phyloP scores from a whole-genome alignment of 2,888 invertebrate genomes.

The Globia sparganii region DNA sequence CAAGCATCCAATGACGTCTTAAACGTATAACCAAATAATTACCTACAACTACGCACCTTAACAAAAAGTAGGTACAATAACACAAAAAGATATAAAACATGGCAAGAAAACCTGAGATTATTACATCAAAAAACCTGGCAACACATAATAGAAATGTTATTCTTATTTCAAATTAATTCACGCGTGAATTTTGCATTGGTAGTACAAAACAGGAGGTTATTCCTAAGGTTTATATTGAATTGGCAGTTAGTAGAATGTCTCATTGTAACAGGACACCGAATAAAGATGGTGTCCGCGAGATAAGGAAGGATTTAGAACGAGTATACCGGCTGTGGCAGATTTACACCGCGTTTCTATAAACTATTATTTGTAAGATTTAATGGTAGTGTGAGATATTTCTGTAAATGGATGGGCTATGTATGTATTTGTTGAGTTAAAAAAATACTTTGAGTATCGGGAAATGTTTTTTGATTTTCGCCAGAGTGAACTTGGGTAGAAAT shows the following conservation, averaged over 20 bases:
- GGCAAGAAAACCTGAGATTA: slow-evolving; percentile 64
- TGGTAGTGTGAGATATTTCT: slow-evolving; percentile 59
- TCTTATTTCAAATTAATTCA: slow-evolving; percentile 81
- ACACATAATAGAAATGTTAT: slow-evolving; percentile 67
- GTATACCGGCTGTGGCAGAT: slow-evolving; percentile 72
- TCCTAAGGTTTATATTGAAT: slow-evolving; percentile 77
- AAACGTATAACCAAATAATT: slow-evolving; percentile 74
- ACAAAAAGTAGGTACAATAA: slow-evolving; percentile 50
- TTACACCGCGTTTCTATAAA: slow-evolving; percentile 74
- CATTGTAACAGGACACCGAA: slow-evolving; percentile 82
- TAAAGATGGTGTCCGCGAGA: slow-evolving; percentile 82
- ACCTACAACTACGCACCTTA: slow-evolving; percentile 60
- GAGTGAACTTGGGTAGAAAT: not conserved
- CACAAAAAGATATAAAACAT: slow-evolving; percentile 60
- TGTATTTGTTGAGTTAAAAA: slow-evolving; percentile 8
- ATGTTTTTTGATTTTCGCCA: not conserved
- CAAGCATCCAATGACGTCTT: slow-evolving; percentile 66
- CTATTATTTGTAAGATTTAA: slow-evolving; percentile 72
- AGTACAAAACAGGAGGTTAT: slow-evolving; percentile 71
- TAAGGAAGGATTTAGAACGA: slow-evolving; percentile 81
- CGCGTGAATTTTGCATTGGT: slow-evolving; percentile 81
- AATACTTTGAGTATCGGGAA: no score
- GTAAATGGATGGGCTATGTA: slow-evolving; percentile 37
- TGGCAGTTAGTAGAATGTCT: slow-evolving; percentile 76
- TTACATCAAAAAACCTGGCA: slow-evolving; percentile 63